A percentile compares a stretch with the other conserved stretches of the same genome.
These are phyloP conservation scores for Hemiprocne comata DNA, from an alignment of 2,113 vertebrate genomes.

Conservation along the genomic window DNA sequence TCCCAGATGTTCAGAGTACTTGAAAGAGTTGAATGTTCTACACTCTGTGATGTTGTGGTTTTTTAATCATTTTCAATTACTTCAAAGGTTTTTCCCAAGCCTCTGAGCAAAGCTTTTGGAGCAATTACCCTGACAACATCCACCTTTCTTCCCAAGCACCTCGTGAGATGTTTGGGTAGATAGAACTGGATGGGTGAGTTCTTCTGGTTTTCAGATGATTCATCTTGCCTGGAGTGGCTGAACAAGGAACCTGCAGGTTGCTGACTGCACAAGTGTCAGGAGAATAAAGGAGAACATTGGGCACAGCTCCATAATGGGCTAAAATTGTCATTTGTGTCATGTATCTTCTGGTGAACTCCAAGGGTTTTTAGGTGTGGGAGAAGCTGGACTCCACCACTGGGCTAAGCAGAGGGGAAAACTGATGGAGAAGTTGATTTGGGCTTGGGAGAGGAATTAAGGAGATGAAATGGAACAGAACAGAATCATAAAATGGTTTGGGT, in stretches of 20 bases:
- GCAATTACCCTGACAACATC: not conserved
- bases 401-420: not conserved
- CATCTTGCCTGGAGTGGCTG: not conserved
- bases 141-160: not conserved
- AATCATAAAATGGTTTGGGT: no score
- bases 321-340: not conserved
- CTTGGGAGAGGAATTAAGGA: not conserved
- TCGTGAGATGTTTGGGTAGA: not conserved
- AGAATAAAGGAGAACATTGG: not conserved
- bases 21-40: not conserved
- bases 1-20: not conserved
- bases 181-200: not conserved
- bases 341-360: not conserved
- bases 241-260: not conserved
- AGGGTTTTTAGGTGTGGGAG: not conserved
- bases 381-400: not conserved
- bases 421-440: not conserved
- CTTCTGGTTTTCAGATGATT: conserved; percentile 32
- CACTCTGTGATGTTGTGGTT: not conserved
- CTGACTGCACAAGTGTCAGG: not conserved
- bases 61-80: not conserved
- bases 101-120: conserved; percentile 11
- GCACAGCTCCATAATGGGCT: not conserved
- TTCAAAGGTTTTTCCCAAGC: not conserved
- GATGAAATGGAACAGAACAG: not conserved